A percentile compares a stretch with the other conserved stretches of the same genome.
Evolutionary conservation across 1,140 invertebrate species (phyloP).

Genomic region (Micrasema longulum): DNA sequence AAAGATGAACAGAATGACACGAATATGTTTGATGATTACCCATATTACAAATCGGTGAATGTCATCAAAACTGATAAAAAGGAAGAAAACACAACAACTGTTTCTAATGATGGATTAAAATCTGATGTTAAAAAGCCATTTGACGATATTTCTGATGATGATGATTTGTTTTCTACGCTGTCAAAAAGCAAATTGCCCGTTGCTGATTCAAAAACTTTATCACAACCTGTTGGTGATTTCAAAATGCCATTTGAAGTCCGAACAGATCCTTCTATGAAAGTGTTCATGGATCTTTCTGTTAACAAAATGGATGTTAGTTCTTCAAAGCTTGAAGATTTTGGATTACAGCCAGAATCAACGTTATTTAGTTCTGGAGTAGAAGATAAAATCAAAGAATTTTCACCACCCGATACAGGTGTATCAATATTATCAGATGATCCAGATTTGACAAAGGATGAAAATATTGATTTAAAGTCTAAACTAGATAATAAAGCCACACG

Average conservation of each 20-base stretch:
- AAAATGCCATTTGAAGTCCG: conserved; percentile 6
- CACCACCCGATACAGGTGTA: too few species aligned
- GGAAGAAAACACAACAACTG: too few species aligned
- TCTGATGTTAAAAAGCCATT: conserved; percentile 6
- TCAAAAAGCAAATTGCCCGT: conserved; percentile 52
- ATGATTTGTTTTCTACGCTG: conserved; percentile 60
- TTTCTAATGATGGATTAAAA: neutral
- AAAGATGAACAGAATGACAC: conserved; percentile 12
- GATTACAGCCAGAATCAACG: neutral
- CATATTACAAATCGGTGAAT: conserved; percentile 45
- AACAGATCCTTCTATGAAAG: conserved; percentile 4
- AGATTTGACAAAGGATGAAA: neutral
- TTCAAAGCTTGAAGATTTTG: neutral
- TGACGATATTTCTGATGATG: conserved; percentile 48
- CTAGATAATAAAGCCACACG: neutral
- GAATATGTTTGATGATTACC: conserved; percentile 43
- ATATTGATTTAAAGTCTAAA: conserved; percentile 2
- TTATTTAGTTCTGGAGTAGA: too few species aligned
- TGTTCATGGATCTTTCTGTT: neutral
- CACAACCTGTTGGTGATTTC: neutral
- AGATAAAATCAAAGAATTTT: too few species aligned
- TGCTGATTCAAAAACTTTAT: neutral
- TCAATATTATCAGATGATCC: neutral
- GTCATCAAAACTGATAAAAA: conserved; percentile 24
- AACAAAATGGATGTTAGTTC: neutral